phyloP scores from a whole-genome alignment of 2,113 vertebrate genomes.

The Pitta sordida region DNA sequence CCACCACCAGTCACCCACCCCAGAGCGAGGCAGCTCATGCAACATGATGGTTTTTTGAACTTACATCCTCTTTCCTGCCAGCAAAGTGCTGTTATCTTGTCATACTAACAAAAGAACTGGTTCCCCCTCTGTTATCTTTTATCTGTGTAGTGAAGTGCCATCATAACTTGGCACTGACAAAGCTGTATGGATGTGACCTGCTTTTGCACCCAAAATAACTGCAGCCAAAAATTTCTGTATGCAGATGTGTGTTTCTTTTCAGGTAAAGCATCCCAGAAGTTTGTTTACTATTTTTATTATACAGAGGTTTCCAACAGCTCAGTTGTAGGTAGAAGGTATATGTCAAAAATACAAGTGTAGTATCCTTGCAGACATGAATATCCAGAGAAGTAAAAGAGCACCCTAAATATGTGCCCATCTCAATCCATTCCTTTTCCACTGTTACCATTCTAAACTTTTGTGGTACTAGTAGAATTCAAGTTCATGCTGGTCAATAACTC shows the following conservation, averaged over 20 bases:
- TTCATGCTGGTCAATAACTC: neutral
- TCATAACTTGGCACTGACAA: neutral
- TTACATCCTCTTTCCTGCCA: neutral
- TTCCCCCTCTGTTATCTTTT: neutral
- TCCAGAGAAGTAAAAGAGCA: neutral
- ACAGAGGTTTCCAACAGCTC: neutral
- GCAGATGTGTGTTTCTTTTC: neutral
- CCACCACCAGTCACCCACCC: fast-evolving
- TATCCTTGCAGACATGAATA: neutral
- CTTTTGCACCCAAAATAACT: neutral
- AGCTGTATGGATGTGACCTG: neutral
- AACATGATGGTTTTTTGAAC: too few relatives aligned
- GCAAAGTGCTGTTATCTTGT: neutral
- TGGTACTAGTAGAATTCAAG: neutral
- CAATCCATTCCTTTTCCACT: neutral
- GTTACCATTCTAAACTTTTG: neutral
- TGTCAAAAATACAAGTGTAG: neutral
- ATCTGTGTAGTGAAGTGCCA: neutral
- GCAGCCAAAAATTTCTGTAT: neutral
- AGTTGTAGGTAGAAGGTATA: neutral
- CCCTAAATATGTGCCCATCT: neutral
- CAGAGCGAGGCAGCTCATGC: neutral
- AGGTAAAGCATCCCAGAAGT: neutral
- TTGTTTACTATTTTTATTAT: neutral
- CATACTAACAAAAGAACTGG: neutral